A percentile compares a stretch with the other conserved stretches of the same genome.
Conservation (phyloP, 2,113 vertebrate species). For the Aegithalos caudatus region DNA sequence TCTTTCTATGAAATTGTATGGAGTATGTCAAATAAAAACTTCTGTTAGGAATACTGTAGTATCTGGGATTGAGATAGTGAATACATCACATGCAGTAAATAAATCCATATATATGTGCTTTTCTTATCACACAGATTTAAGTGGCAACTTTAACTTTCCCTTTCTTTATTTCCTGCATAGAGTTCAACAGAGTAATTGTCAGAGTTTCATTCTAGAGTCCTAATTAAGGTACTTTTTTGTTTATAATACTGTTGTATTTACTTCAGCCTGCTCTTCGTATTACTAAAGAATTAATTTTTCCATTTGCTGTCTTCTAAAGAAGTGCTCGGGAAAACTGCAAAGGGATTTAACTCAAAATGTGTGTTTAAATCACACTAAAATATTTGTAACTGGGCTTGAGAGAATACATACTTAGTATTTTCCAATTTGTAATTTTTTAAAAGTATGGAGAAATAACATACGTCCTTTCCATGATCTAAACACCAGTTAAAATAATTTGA, state of each 20-base stretch:
- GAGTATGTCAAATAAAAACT: not conserved
- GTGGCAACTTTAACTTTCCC: not conserved
- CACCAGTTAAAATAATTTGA: not conserved
- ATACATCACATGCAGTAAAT: not conserved
- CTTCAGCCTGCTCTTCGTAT: not conserved
- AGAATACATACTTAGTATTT: not conserved
- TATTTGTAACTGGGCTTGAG: not conserved
- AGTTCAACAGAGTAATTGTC: not conserved
- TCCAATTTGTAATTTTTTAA: not conserved
- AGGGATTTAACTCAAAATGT: not conserved
- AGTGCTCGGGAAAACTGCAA: not conserved
- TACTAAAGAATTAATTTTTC: not conserved
- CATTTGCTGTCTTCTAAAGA: not conserved
- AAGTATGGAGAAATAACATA: not conserved
- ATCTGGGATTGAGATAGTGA: not conserved
- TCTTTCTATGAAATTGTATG: not conserved
- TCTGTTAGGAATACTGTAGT: not conserved
- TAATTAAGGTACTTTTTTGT: not conserved
- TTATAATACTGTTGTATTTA: not conserved
- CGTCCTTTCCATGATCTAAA: not conserved
- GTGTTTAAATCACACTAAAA: not conserved
- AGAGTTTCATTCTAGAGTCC: not conserved
- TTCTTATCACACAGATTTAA: not conserved
- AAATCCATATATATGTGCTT: not conserved
- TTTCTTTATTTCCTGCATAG: not conserved